A percentile compares a stretch with the other conserved stretches of the same genome.
phyloP scores from a whole-genome alignment of 23 tunicate genomes.

The Oikopleura dioica region DNA sequence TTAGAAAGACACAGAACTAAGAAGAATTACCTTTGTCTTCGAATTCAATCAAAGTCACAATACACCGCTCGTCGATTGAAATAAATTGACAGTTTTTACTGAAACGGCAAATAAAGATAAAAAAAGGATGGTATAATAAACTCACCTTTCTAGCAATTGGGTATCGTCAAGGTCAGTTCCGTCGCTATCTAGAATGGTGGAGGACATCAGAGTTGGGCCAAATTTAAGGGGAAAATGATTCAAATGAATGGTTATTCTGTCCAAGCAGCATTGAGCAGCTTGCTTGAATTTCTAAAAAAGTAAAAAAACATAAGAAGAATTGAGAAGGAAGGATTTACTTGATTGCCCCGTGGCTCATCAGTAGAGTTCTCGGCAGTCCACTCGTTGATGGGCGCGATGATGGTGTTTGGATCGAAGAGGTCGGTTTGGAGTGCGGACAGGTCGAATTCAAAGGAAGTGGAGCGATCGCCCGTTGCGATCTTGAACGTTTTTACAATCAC shows the following conservation, averaged over 20 bases:
- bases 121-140: not conserved
- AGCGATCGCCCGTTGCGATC: not conserved
- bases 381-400: not conserved
- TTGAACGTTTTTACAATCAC: not conserved
- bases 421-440: not conserved
- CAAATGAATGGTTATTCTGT: conserved; percentile 33
- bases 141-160: not conserved
- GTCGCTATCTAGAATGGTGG: not conserved
- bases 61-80: not conserved
- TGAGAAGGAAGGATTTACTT: not conserved
- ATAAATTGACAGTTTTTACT: not conserved
- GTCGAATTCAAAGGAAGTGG: too few species aligned
- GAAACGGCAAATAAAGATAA: not conserved
- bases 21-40: not conserved
- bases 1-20: too few species aligned
- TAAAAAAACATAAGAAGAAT: not conserved
- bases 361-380: not conserved
- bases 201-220: conserved; percentile 42
- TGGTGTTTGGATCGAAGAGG: not conserved
- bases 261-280: not conserved
- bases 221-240: conserved; percentile 62
- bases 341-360: not conserved
- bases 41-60: not conserved
- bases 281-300: not conserved
- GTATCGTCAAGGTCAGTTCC: not conserved